Evolutionary conservation across 2,797 vertebrate species (phyloP).

Genomic region (Poecilia picta): DNA sequence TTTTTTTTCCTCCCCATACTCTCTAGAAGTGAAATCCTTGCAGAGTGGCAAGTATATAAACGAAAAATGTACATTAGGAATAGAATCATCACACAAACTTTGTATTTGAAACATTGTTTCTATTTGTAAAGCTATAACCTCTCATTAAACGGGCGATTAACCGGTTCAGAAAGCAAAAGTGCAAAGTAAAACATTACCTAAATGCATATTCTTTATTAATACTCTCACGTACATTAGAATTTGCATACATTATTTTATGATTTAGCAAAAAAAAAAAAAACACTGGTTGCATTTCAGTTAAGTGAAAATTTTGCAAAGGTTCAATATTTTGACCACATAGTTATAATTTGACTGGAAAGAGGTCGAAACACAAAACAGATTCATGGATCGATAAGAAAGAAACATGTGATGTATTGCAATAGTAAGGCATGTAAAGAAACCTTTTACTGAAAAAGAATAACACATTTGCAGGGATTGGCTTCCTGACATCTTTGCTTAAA

Average conservation of each 20-base stretch:
- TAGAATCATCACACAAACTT: background rate
- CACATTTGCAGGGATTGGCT: background rate
- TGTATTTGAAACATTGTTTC: background rate
- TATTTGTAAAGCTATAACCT: background rate
- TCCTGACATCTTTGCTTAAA: background rate
- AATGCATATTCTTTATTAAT: background rate
- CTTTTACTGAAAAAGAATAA: background rate
- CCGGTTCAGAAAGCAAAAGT: background rate
- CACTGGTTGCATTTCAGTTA: background rate
- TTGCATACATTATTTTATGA: background rate
- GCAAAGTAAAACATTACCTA: background rate
- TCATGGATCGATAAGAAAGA: background rate
- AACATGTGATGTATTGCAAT: background rate
- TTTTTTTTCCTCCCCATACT: too few relatives aligned
- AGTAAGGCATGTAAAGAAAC: background rate
- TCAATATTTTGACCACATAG: constrained; percentile 6
- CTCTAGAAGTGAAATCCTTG: background rate
- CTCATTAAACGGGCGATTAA: background rate
- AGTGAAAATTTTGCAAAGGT: background rate
- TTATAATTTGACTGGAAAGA: background rate
- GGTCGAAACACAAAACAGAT: background rate
- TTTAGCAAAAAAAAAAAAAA: background rate
- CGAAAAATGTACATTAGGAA: background rate
- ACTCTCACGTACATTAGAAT: too few relatives aligned
- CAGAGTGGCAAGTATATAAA: background rate